A percentile compares a stretch with the other conserved stretches of the same genome.
Conservation (phyloP, 2,113 vertebrate species). For the Phylloscopus trochilus region DNA sequence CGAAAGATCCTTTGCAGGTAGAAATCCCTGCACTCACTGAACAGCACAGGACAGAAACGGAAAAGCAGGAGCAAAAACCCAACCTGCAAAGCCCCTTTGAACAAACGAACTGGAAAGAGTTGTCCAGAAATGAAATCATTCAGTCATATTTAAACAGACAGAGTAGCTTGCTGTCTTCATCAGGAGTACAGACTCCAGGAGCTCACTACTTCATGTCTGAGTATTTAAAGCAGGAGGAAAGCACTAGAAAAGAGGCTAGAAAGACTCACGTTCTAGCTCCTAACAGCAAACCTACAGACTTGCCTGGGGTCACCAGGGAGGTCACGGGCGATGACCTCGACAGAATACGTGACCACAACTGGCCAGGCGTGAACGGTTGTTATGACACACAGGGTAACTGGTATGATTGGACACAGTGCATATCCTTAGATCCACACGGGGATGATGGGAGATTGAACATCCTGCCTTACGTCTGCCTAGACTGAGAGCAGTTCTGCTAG, state of each 20-base stretch:
- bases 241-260: slow-evolving; percentile 74
- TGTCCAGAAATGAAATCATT: slow-evolving; percentile 90
- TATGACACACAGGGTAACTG: slow-evolving; percentile 91
- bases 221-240: slow-evolving; percentile 86
- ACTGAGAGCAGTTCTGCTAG: slow-evolving; percentile 75
- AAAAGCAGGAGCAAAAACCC: slow-evolving; percentile 75
- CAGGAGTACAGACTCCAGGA: slow-evolving; percentile 81
- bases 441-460: slow-evolving; percentile 90
- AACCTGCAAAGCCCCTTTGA: slow-evolving; percentile 85
- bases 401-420: slow-evolving; percentile 97
- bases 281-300: slow-evolving; percentile 71
- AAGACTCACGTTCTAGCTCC: slow-evolving; percentile 80
- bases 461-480: slow-evolving; percentile 94
- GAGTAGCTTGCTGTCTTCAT: slow-evolving; percentile 88
- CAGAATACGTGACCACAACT: slow-evolving; percentile 81
- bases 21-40: slow-evolving; percentile 71
- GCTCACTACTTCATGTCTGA: slow-evolving; percentile 88
- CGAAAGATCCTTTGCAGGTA: slow-evolving; percentile 78
- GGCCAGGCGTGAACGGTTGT: slow-evolving; percentile 95
- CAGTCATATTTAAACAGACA: slow-evolving; percentile 92
- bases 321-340: slow-evolving; percentile 79
- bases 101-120: slow-evolving; percentile 92
- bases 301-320: slow-evolving; percentile 85
- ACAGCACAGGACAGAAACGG: slow-evolving; percentile 82
- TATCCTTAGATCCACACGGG: slow-evolving; percentile 88